Conservation (phyloP, 2,888 invertebrate genomes). For the Anaspis maculata region DNA sequence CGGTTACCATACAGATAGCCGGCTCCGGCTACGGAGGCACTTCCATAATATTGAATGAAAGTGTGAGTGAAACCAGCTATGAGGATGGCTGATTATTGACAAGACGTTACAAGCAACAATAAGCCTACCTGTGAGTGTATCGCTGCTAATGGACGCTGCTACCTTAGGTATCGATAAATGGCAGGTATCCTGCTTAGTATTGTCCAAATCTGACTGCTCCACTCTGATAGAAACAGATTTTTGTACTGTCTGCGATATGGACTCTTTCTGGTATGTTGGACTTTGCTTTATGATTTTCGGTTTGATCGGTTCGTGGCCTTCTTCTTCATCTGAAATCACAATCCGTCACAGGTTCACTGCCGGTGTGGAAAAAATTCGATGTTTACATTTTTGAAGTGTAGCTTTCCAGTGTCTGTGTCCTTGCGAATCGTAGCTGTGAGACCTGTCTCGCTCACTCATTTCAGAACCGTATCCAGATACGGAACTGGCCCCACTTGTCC, state of each 20-base stretch:
- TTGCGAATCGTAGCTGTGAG: slow-evolving; percentile 48
- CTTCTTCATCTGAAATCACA: slow-evolving; percentile 44
- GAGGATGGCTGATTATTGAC: too few relatives aligned
- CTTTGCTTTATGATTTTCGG: slow-evolving; percentile 31
- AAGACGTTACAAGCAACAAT: too few relatives aligned
- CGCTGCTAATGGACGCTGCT: slow-evolving; percentile 67
- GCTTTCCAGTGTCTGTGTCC: slow-evolving; percentile 53
- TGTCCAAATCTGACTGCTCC: slow-evolving; percentile 39
- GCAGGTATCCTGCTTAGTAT: slow-evolving; percentile 47
- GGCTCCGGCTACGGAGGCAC: background rate
- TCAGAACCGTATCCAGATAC: slow-evolving; percentile 74
- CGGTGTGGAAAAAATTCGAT: background rate
- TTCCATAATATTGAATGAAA: too few relatives aligned
- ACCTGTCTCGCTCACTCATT: slow-evolving; percentile 62
- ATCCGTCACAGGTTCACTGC: background rate
- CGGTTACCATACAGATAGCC: too few relatives aligned
- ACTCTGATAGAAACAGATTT: slow-evolving; percentile 44
- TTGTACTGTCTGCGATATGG: slow-evolving; percentile 26
- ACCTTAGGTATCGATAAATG: slow-evolving; percentile 66
- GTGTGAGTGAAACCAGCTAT: too few relatives aligned
- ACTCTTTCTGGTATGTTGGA: slow-evolving; percentile 23
- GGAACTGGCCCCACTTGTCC: slow-evolving; percentile 76
- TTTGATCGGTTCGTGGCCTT: slow-evolving; percentile 38
- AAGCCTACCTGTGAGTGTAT: slow-evolving; percentile 61
- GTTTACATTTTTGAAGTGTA: slow-evolving; percentile 52